Conservation (phyloP, 2,888 invertebrate genomes). For the Cybosia mesomella region DNA sequence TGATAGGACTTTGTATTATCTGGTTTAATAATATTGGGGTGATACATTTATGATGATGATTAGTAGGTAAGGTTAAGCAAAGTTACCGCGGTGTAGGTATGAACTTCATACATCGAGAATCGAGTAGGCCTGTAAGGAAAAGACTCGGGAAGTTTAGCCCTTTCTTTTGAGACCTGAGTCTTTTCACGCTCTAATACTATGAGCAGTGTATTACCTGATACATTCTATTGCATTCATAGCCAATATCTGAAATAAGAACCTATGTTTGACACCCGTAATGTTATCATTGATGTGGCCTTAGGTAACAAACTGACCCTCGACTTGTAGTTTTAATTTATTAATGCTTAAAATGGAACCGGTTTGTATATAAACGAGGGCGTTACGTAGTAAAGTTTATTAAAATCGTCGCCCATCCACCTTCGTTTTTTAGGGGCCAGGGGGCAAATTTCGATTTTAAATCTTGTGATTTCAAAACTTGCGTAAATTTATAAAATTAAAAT, state of each 20-base stretch:
- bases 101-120: not conserved
- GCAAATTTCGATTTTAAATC: too few species aligned
- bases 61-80: not conserved
- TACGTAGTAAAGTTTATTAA: not conserved
- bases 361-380: not conserved
- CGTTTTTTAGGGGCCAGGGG: too few species aligned
- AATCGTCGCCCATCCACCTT: not conserved
- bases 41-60: not conserved
- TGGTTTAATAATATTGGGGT: not conserved
- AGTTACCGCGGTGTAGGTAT: not conserved
- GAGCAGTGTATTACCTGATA: not conserved
- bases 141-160: too few species aligned
- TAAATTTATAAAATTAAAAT: too few species aligned
- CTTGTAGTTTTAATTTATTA: not conserved
- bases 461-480: too few species aligned
- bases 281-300: not conserved
- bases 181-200: not conserved
- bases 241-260: not conserved
- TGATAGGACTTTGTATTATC: constrained; percentile 4
- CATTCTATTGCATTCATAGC: not conserved
- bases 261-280: not conserved
- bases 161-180: not conserved
- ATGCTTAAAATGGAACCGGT: not conserved
- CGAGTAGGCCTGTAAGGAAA: not conserved
- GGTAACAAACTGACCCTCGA: not conserved